phyloP scores from a whole-genome alignment of 2,797 vertebrate genomes.

The Cirrhinus molitorella region DNA sequence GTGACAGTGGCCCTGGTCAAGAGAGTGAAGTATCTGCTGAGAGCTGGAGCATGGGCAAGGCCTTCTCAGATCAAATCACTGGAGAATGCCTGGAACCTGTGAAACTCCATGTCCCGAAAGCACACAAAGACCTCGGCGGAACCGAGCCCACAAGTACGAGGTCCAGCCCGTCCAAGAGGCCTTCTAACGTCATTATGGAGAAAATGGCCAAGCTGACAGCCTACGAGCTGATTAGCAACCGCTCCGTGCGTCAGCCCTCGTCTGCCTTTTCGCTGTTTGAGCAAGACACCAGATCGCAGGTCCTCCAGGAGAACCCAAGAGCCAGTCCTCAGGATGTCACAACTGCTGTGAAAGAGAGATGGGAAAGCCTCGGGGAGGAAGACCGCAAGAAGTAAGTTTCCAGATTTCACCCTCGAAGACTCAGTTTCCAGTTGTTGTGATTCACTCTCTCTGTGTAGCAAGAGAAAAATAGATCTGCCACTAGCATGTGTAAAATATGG shows the following conservation, averaged over 20 bases:
- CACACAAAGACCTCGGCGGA: slow-evolving; percentile 41
- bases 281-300: slow-evolving; percentile 81
- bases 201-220: slow-evolving; percentile 85
- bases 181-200: slow-evolving; percentile 81
- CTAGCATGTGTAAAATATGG: slow-evolving; percentile 72
- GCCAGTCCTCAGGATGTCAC: slow-evolving; percentile 84
- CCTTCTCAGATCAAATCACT: slow-evolving; percentile 72
- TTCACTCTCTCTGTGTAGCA: slow-evolving; percentile 72
- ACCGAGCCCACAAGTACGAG: slow-evolving; percentile 58
- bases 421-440: slow-evolving; percentile 81
- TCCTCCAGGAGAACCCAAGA: slow-evolving; percentile 84
- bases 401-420: slow-evolving; percentile 76
- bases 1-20: background rate
- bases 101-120: slow-evolving; percentile 76
- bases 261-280: slow-evolving; percentile 86
- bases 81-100: slow-evolving; percentile 86
- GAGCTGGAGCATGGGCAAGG: slow-evolving; percentile 88
- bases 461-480: slow-evolving; percentile 65
- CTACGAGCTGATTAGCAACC: slow-evolving; percentile 90
- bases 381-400: slow-evolving; percentile 92
- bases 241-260: slow-evolving; percentile 82
- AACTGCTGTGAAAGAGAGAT: slow-evolving; percentile 80
- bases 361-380: slow-evolving; percentile 89
- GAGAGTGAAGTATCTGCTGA: slow-evolving; percentile 75
- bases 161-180: slow-evolving; percentile 70